Conservation (phyloP, 2,888 invertebrate species). For the Scrobipalpa atriplicella region DNA sequence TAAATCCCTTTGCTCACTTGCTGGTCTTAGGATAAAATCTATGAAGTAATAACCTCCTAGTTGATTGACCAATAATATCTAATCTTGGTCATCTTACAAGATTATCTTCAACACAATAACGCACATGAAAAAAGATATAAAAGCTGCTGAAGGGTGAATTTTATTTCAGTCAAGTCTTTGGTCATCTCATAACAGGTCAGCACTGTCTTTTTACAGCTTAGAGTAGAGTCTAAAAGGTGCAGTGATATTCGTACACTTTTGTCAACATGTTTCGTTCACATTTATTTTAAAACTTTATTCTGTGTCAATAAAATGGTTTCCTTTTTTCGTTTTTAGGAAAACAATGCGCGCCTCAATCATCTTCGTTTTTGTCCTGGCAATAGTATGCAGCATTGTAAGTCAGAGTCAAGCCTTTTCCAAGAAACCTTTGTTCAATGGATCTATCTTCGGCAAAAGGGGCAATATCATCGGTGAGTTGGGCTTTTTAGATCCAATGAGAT, state of each 20-base stretch:
- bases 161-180: constrained; percentile 9
- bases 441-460: constrained; percentile 94
- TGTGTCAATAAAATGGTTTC: neutral
- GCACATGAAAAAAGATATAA: neutral
- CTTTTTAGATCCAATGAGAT: too few relatives aligned
- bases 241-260: too few relatives aligned
- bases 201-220: too few relatives aligned
- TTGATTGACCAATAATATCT: neutral
- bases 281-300: too few relatives aligned
- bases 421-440: constrained; percentile 96
- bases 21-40: neutral
- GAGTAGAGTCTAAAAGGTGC: too few relatives aligned
- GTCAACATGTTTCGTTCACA: too few relatives aligned
- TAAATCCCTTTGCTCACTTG: neutral
- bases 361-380: constrained; percentile 57
- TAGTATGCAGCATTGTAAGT: constrained; percentile 66
- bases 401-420: constrained; percentile 87
- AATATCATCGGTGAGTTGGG: constrained; percentile 65
- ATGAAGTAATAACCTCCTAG: constrained; percentile 2
- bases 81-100: neutral
- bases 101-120: neutral
- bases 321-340: neutral
- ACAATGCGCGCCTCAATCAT: constrained; percentile 43
- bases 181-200: constrained; percentile 23
- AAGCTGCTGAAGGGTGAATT: neutral